These are phyloP conservation scores for Callipepla californica DNA, from an alignment of 2,113 vertebrate species.

Conservation along the genomic window DNA sequence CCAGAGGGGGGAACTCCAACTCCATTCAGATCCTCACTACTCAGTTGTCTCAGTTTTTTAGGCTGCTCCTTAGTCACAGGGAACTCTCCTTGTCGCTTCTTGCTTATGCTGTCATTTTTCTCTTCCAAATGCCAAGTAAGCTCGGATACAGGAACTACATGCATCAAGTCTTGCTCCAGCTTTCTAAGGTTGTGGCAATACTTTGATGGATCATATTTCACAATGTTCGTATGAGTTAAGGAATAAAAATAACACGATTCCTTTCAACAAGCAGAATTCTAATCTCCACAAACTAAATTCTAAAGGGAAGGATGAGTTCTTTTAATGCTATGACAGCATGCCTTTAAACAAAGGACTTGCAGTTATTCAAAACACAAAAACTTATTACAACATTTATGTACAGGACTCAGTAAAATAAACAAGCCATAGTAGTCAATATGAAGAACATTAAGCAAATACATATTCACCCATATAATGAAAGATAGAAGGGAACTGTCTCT, in stretches of 20 bases:
- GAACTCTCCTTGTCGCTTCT: constrained; percentile 86
- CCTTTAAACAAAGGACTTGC: background rate
- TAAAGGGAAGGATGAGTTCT: background rate
- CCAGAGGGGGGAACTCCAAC: background rate
- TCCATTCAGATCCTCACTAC: background rate
- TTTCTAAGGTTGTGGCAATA: constrained; percentile 94
- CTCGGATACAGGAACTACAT: constrained; percentile 76
- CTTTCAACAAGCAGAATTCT: background rate
- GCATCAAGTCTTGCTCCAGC: constrained; percentile 73
- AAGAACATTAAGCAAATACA: background rate
- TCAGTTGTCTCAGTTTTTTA: constrained; percentile 20
- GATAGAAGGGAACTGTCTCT: background rate
- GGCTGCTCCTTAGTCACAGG: constrained; percentile 44
- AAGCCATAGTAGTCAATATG: background rate
- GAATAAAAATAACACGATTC: background rate
- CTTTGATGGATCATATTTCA: constrained; percentile 96
- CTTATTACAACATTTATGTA: background rate
- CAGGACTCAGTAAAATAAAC: background rate
- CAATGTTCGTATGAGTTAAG: constrained; percentile 81
- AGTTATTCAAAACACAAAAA: background rate
- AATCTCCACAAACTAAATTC: background rate
- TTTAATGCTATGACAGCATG: background rate
- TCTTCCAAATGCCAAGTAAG: constrained; percentile 89
- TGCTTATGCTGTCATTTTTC: constrained; percentile 81
- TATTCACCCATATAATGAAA: background rate